Percentiles rank a stretch among this genome's conserved stretches.
phyloP scores from a whole-genome alignment of 2,113 vertebrate genomes.

The Crocuta crocuta region DNA sequence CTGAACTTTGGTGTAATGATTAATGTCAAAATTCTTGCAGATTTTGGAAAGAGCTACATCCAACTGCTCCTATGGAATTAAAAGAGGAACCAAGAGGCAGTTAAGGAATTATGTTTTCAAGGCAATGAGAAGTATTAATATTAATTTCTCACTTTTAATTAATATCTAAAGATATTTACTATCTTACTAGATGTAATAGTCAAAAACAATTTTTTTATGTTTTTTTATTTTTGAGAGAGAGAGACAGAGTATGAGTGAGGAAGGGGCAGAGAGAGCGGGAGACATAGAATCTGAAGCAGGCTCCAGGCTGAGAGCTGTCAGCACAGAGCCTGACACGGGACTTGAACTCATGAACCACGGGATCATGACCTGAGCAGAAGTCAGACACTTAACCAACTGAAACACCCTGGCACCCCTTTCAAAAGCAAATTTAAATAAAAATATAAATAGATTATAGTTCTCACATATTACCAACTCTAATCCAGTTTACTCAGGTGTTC shows the following conservation, averaged over 20 bases:
- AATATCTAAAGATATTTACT: constrained; percentile 30
- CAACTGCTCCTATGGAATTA: constrained; percentile 93
- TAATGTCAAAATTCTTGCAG: constrained; percentile 98
- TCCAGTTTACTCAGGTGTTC: constrained; percentile 22
- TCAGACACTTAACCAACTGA: too few species aligned
- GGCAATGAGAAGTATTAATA: constrained; percentile 6
- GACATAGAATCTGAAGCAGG: too few species aligned
- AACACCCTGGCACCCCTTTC: too few species aligned
- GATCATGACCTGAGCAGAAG: too few species aligned
- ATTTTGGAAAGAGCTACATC: constrained; percentile 98
- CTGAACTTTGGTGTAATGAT: constrained; percentile 98
- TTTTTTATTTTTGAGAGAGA: too few species aligned
- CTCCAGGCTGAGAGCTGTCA: too few species aligned
- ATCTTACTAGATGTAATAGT: neutral
- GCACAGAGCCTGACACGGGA: too few species aligned
- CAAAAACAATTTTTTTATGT: constrained; percentile 20
- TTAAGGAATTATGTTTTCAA: constrained; percentile 40
- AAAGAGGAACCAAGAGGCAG: neutral
- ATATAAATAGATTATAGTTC: constrained; percentile 25
- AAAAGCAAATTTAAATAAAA: constrained; percentile 1
- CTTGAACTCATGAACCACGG: too few species aligned
- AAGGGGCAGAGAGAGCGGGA: too few species aligned
- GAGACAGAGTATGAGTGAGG: too few species aligned
- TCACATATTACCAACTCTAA: constrained; percentile 19
- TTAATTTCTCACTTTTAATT: neutral